phyloP scores from a whole-genome alignment of 2,888 invertebrate species.

The Cryptocheilus praepositus region DNA sequence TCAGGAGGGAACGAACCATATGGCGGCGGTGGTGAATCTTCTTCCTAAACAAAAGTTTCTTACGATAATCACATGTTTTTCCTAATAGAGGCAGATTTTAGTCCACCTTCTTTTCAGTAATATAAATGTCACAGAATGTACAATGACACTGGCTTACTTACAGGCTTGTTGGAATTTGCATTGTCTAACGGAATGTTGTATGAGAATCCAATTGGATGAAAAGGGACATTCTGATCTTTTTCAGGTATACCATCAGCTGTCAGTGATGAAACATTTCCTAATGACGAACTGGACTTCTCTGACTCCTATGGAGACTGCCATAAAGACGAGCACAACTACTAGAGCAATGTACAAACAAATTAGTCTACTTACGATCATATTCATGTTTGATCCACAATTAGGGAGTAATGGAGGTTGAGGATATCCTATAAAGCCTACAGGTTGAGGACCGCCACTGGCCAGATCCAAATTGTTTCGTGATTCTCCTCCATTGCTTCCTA shows the following conservation, averaged over 20 bases:
- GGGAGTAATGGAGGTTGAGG: slow-evolving; percentile 84
- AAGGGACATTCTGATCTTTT: slow-evolving; percentile 67
- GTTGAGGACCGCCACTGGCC: slow-evolving; percentile 78
- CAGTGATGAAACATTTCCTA: slow-evolving; percentile 65
- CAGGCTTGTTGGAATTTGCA: slow-evolving; percentile 63
- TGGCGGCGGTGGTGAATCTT: slow-evolving; percentile 82
- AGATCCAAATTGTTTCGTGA: slow-evolving; percentile 78
- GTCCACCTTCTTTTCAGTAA: no score
- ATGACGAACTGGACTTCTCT: slow-evolving; percentile 49
- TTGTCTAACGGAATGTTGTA: slow-evolving; percentile 83
- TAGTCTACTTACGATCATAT: slow-evolving; percentile 49
- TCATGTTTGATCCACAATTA: slow-evolving; percentile 69
- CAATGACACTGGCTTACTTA: slow-evolving; percentile 34
- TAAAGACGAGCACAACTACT: neutral
- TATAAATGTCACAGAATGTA: no score
- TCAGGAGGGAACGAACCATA: slow-evolving; percentile 85
- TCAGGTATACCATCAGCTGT: slow-evolving; percentile 40
- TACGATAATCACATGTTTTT: neutral
- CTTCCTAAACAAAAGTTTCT: slow-evolving; percentile 73
- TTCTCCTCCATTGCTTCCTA: slow-evolving; percentile 62
- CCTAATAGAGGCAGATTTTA: neutral
- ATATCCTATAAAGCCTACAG: slow-evolving; percentile 89
- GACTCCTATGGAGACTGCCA: slow-evolving; percentile 40
- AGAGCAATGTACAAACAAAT: neutral
- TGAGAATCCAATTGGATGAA: slow-evolving; percentile 75